These are phyloP conservation scores for Acanthornis magna DNA, from an alignment of 2,797 vertebrate genomes.

Conservation along the genomic window DNA sequence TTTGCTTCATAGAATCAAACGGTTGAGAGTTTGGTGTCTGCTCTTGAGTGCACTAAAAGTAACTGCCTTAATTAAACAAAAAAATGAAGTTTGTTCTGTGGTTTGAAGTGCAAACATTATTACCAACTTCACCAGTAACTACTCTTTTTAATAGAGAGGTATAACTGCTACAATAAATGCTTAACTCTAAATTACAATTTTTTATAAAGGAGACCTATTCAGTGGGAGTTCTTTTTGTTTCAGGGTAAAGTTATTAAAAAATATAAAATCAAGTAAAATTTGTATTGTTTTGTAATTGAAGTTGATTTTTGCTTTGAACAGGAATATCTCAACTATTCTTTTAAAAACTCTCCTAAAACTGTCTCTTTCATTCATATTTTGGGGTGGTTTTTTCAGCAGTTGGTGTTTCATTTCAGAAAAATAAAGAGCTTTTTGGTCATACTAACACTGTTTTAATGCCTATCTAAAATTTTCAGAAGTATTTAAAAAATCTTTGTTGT, in stretches of 20 bases:
- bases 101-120: neutral
- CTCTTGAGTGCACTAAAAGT: neutral
- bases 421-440: neutral
- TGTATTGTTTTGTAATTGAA: neutral
- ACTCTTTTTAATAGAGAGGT: neutral
- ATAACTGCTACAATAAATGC: neutral
- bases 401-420: neutral
- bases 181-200: neutral
- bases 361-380: neutral
- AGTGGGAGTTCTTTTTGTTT: neutral
- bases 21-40: neutral
- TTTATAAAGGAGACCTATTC: neutral
- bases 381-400: neutral
- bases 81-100: neutral
- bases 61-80: constrained; percentile 19
- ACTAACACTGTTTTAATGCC: neutral
- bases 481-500: neutral
- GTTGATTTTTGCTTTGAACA: neutral
- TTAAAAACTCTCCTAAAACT: neutral
- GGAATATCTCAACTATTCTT: neutral
- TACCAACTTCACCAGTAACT: neutral
- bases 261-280: neutral
- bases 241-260: neutral
- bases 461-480: neutral
- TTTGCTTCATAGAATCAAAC: constrained; percentile 4